Evolutionary conservation across 1,140 invertebrate species (phyloP).

Genomic region (Zaprionus ornatus): DNA sequence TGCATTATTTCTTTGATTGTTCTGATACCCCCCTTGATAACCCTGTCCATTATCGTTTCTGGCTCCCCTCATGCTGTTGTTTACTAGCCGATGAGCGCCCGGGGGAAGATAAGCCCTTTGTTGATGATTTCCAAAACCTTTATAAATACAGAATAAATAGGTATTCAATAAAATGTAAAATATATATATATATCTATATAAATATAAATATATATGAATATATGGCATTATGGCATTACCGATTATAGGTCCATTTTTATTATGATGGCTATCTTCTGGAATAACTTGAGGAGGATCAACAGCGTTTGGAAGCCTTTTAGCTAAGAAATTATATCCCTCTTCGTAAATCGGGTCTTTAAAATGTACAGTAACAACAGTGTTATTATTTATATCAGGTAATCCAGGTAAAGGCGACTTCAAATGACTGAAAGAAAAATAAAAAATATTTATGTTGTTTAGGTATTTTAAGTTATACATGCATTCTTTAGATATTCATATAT

Average conservation of each 20-base stretch:
- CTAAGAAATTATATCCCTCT: slow-evolving; percentile 91
- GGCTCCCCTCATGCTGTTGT: slow-evolving; percentile 14
- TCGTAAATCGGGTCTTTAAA: slow-evolving; percentile 93
- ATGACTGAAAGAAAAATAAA: slow-evolving; percentile 28
- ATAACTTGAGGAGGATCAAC: slow-evolving; percentile 90
- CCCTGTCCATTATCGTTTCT: slow-evolving; percentile 28
- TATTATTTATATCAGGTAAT: slow-evolving; percentile 86
- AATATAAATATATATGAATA: slow-evolving; percentile 32
- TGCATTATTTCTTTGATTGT: slow-evolving; percentile 21
- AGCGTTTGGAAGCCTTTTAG: slow-evolving; percentile 88
- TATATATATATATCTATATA: slow-evolving; percentile 36
- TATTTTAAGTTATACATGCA: too few species aligned
- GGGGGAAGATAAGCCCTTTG: slow-evolving; percentile 42
- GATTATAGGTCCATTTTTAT: slow-evolving; percentile 64
- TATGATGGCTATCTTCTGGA: slow-evolving; percentile 80
- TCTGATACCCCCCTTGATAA: slow-evolving; percentile 17
- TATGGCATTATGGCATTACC: slow-evolving; percentile 51
- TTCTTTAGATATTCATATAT: background rate
- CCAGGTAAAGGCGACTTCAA: slow-evolving; percentile 89
- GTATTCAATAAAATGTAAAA: slow-evolving; percentile 13
- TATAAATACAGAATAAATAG: background rate
- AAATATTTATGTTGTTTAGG: too few species aligned
- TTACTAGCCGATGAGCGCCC: slow-evolving; percentile 31
- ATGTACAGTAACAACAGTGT: slow-evolving; percentile 88
- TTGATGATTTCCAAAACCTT: slow-evolving; percentile 26